These are phyloP conservation scores for Verasper variegatus DNA, from an alignment of 2,113 vertebrate genomes.

Conservation along the genomic window DNA sequence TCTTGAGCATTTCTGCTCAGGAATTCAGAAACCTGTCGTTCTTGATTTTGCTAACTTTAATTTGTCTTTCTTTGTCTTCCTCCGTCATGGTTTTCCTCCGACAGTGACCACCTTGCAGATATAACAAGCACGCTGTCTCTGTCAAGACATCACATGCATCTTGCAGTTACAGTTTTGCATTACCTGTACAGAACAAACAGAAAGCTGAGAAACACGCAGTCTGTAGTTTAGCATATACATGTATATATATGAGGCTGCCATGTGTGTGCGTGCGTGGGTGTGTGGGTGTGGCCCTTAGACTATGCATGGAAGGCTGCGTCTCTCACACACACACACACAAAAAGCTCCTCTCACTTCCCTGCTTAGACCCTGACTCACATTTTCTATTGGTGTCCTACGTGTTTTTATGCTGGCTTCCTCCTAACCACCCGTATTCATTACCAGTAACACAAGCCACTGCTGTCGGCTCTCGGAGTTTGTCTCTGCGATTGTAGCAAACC, in stretches of 20 bases:
- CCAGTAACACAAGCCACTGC: slow-evolving; percentile 1
- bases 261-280: not conserved
- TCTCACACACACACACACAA: not conserved
- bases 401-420: no score
- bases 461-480: slow-evolving; percentile 10
- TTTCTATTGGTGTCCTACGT: slow-evolving; percentile 1
- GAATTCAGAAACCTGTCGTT: not conserved
- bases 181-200: not conserved
- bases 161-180: not conserved
- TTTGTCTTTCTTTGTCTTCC: not conserved
- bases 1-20: not conserved
- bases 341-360: not conserved
- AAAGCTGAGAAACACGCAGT: not conserved
- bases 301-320: slow-evolving; percentile 2
- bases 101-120: no score
- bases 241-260: no score
- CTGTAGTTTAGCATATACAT: not conserved
- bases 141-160: no score
- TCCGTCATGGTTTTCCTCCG: no score
- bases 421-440: not conserved
- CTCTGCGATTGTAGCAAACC: slow-evolving; percentile 4
- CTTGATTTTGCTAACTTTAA: not conserved
- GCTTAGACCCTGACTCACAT: slow-evolving; percentile 16
- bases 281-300: not conserved
- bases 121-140: no score